Base-by-base conservation (phyloP, 1,140 invertebrate species). In the Stegodyphus mimosarum region DNA sequence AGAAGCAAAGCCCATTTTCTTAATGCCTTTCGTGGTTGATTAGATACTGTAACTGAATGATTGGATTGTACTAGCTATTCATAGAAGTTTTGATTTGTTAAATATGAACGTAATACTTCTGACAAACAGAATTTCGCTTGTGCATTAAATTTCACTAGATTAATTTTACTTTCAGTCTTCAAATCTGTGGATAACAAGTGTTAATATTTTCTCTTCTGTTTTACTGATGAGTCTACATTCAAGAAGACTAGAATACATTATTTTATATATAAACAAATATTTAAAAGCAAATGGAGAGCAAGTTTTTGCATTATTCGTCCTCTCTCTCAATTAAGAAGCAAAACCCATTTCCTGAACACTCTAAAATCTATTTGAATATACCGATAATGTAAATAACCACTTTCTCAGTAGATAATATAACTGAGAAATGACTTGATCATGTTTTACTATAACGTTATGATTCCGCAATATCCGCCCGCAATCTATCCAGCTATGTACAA, bases 361-460 rank as follows among this genome's bases (percentile, higher is more conserved):
- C 15, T 60, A 60, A 10, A 5, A 60, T 1, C 9, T 5, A 5
- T 60, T 60, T 60, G 55, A 15, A 10, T 60, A 9, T 15, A 60
- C 9, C 55, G 9, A 15, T 10, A 60, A 60, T 60, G 5, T 60
- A 60, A 60, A 49, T 18, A 33, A 3, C 33, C 33, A 33, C 33
- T 33, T 33, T 1, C 33, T 33, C 1, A 33, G 33, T 33, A 33
- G 33, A 33, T 33, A 33, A 33, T 33, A 33, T 33, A 71, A 71
- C 9, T 9, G 33, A 48, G 69, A 10, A 15, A 71, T 10, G 1
- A 33, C 3, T 33, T 33, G 33, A 33, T 33, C 33, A 67, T 75
- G 60, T 67, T 75, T 55, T 83, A 83, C 52, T 75, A 73, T 50
- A 75, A 53, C 49, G 49, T 11, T 9, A 73, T 83, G 60, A 53